Evolutionary conservation across 2,797 vertebrate species (phyloP).

Genomic region (Gambusia yucatana): DNA sequence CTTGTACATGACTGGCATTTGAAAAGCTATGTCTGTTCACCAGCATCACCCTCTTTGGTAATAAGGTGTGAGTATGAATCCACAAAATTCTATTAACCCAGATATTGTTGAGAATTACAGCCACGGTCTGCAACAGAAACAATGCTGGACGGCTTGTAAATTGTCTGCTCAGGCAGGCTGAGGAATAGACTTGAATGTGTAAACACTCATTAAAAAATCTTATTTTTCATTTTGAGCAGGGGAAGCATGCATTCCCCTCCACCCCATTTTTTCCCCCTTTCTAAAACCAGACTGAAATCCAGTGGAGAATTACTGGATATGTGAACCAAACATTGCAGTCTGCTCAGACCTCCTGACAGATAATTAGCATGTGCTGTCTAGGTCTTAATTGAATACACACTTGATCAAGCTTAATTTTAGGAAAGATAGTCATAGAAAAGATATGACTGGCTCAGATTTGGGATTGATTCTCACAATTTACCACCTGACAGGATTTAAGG

Average conservation of each 20-base stretch:
- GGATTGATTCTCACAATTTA: slow-evolving; percentile 57
- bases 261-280: background rate
- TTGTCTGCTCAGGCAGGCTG: slow-evolving; percentile 55
- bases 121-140: slow-evolving; percentile 55
- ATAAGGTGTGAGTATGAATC: slow-evolving; percentile 71
- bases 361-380: slow-evolving; percentile 65
- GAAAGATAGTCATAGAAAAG: slow-evolving; percentile 18
- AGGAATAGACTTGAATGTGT: slow-evolving; percentile 68
- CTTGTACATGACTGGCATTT: slow-evolving; percentile 47
- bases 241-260: slow-evolving; percentile 23
- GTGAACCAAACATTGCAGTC: slow-evolving; percentile 56
- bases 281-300: slow-evolving; percentile 44
- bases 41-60: slow-evolving; percentile 42
- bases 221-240: slow-evolving; percentile 47
- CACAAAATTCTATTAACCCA: slow-evolving; percentile 63
- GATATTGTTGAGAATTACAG: slow-evolving; percentile 57
- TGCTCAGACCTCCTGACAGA: slow-evolving; percentile 57
- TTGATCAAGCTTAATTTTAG: slow-evolving; percentile 37
- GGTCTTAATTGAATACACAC: slow-evolving; percentile 43
- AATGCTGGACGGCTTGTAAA: slow-evolving; percentile 61
- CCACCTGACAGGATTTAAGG: slow-evolving; percentile 55
- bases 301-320: slow-evolving; percentile 67
- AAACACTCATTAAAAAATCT: slow-evolving; percentile 65
- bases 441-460: slow-evolving; percentile 47
- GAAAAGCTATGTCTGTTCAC: slow-evolving; percentile 37